Evolutionary conservation across 53 echinoderm and acorn worm genomes (phyloP).

Genomic region (Arbacia lixula): DNA sequence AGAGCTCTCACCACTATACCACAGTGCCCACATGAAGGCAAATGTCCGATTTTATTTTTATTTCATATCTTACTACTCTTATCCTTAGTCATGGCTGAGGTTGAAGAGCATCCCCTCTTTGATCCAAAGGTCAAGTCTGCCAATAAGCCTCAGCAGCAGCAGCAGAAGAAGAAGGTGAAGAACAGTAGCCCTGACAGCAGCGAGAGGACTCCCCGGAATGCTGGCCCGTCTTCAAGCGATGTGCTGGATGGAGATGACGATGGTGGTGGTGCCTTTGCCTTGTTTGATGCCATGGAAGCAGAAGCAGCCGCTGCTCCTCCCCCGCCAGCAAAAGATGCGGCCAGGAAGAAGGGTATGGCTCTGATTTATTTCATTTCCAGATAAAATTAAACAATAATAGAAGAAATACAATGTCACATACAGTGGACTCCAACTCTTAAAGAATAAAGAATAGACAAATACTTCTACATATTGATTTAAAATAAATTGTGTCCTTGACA

Average conservation of each 20-base stretch:
- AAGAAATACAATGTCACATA: too few relatives aligned
- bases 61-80: background rate
- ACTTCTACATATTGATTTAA: too few relatives aligned
- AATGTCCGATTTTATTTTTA: background rate
- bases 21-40: too few relatives aligned
- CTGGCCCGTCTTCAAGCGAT: constrained; percentile 1
- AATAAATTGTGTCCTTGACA: too few relatives aligned
- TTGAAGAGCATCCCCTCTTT: constrained; percentile 85
- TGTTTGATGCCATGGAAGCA: constrained; percentile 77
- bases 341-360: constrained; percentile 14
- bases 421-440: too few relatives aligned
- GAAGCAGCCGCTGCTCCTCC: constrained; percentile 41
- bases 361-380: too few relatives aligned
- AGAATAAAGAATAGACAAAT: too few relatives aligned
- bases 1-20: too few relatives aligned
- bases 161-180: constrained; percentile 26
- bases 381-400: too few relatives aligned
- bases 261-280: constrained; percentile 72
- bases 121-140: constrained; percentile 67
- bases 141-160: background rate
- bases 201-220: too few relatives aligned
- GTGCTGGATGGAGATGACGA: constrained; percentile 46
- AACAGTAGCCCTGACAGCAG: too few relatives aligned
- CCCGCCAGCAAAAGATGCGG: background rate
- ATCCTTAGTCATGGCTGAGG: constrained; percentile 48